Base-by-base conservation (phyloP, 2,888 invertebrate species). In the Unio pictorum region DNA sequence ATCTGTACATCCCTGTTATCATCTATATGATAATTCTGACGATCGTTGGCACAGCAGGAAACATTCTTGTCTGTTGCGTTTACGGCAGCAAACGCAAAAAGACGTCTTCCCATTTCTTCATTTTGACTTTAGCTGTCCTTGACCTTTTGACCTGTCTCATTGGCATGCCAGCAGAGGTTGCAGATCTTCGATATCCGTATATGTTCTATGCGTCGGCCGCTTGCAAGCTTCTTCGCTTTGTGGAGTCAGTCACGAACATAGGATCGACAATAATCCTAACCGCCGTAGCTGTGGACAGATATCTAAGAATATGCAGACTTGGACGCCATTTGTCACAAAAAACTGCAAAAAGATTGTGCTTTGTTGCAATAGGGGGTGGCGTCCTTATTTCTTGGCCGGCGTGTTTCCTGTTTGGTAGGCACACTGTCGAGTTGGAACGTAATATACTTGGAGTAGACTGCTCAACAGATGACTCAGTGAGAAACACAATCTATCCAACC, bases 121-220 rank as follows among this genome's bases (percentile, higher is more conserved):
- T 87, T 61, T 70, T 87, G 60, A 79, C 83, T 18, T 75, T 84
- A 55, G 85, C 86, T 30, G 69, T 81, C 65, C 81, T 87, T 71
- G 86, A 87, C 80, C 79, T 87, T 58, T 74, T 87, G 66, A 86
- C 82, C n/a, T 87, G 86, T 67, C 61, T 85, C 18, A 78, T 87
- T 28, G 86, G 86, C 20, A 83, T 87, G 80, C 86, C 86, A 45
- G 86, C 86, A 26, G 86, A 87, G 71, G 83, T 87, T 26, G 83
- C 84, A 34, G 86, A 87, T 72, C 80, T 87, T 20, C 71, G 85
- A 55, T 83, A 80, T 71, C 86, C 86, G 20, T 86, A 84, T 73
- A 83, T 84, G 78, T 87, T 87, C 72, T 79, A 84, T 70, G 81
- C 83, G 8, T 81, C 85, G 0, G 76, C 80, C 6, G 86, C 86